A percentile compares a stretch with the other conserved stretches of the same genome.
These are phyloP conservation scores for Drosophila birchii DNA, from an alignment of 2,888 invertebrate species.

Conservation along the genomic window DNA sequence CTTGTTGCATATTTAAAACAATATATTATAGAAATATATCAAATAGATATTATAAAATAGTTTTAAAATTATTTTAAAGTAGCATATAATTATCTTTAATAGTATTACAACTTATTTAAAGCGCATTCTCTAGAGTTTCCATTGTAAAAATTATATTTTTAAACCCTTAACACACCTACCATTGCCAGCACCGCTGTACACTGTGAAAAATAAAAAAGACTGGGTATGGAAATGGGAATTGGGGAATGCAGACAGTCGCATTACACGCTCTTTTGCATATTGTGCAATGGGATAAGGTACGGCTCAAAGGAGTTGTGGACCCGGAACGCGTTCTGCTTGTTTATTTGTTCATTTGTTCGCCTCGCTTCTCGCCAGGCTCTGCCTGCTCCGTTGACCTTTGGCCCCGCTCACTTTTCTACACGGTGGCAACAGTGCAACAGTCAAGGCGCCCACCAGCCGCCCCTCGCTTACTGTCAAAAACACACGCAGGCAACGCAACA, in stretches of 20 bases:
- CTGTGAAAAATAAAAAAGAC: constrained; percentile 7
- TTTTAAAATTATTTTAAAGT: too few species aligned
- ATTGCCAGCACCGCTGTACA: constrained; percentile 2
- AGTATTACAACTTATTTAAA: neutral
- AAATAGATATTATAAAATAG: neutral
- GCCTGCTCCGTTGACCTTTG: constrained; percentile 59
- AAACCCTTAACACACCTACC: neutral
- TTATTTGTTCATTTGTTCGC: constrained; percentile 72
- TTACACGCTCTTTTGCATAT: constrained; percentile 77
- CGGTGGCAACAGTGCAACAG: constrained; percentile 69
- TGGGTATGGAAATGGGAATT: neutral
- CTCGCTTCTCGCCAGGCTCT: constrained; percentile 17
- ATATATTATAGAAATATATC: neutral
- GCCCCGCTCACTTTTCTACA: constrained; percentile 28
- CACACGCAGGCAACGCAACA: constrained; percentile 64
- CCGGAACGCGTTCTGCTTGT: constrained; percentile 27
- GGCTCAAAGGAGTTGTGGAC: constrained; percentile 60
- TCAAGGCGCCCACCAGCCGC: constrained; percentile 77
- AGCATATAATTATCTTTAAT: neutral
- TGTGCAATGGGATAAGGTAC: constrained; percentile 53
- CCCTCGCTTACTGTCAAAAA: constrained; percentile 76
- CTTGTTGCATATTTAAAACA: too few species aligned
- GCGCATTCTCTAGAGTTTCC: neutral
- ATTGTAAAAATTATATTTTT: neutral
- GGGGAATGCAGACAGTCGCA: constrained; percentile 52